Conservation (phyloP, 2,797 vertebrate genomes). For the Brotula barbata region DNA sequence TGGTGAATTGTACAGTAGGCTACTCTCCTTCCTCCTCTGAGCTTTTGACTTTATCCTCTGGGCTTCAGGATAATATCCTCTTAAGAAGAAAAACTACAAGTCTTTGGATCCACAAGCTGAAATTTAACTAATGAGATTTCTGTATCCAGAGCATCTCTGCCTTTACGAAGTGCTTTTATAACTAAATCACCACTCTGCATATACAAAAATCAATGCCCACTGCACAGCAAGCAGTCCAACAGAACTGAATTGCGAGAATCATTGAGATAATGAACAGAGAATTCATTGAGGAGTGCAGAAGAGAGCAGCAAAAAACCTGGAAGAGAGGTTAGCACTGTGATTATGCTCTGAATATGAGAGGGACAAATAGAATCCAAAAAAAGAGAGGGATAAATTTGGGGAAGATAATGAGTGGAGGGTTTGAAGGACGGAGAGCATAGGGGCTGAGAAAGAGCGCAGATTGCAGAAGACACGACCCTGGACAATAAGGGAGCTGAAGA, state of each 20-base stretch:
- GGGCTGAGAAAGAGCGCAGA: slow-evolving; percentile 7
- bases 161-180: neutral
- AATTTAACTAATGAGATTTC: slow-evolving; percentile 1
- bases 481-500: slow-evolving; percentile 39
- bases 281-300: neutral
- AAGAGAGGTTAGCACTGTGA: neutral
- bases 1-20: neutral
- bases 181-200: neutral
- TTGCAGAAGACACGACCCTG: slow-evolving; percentile 30
- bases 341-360: slow-evolving; percentile 12
- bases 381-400: too few species aligned
- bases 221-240: neutral
- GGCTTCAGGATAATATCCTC: neutral
- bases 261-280: slow-evolving; percentile 24
- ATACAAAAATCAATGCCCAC: slow-evolving; percentile 15
- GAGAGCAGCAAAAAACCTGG: slow-evolving; percentile 5
- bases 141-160: neutral
- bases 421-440: neutral
- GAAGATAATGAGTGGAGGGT: neutral
- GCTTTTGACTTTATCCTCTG: neutral
- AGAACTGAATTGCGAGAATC: neutral
- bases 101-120: slow-evolving; percentile 2
- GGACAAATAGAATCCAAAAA: neutral
- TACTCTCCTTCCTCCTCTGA: neutral
- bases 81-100: neutral